A percentile compares a stretch with the other conserved stretches of the same genome.
Conservation (phyloP, 2,113 vertebrate species). For the Saimiri boliviensis region DNA sequence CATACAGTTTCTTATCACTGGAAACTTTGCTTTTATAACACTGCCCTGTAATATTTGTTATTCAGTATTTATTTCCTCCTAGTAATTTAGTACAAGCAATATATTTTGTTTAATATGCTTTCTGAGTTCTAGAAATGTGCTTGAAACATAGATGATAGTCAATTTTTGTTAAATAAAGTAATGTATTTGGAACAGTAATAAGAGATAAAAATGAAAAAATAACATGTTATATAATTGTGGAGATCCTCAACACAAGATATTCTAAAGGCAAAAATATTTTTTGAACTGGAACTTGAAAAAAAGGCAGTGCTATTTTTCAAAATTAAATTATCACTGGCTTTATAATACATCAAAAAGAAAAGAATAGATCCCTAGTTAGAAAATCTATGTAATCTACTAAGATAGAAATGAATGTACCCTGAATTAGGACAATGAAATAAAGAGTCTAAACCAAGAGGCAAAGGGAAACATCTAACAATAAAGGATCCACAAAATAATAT, state of each 20-base stretch:
- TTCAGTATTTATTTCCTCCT: neutral
- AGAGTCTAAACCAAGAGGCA: neutral
- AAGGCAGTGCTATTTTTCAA: neutral
- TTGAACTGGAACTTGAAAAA: neutral
- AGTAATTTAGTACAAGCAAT: neutral
- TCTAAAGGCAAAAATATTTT: neutral
- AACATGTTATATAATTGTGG: neutral
- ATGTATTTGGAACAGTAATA: neutral
- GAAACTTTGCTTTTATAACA: neutral
- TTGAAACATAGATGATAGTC: neutral
- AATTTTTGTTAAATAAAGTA: slow-evolving; percentile 23
- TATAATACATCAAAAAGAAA: neutral
- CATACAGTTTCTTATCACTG: neutral
- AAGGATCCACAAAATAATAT: neutral
- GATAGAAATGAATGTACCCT: neutral
- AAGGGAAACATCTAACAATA: neutral
- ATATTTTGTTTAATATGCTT: neutral
- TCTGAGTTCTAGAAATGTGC: neutral
- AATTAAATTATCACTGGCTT: neutral
- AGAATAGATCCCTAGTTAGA: neutral
- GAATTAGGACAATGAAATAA: neutral
- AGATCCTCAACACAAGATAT: neutral
- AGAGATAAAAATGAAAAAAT: neutral
- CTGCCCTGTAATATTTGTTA: neutral
- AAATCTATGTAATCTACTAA: neutral